Percentiles rank a stretch among this genome's conserved stretches.
Conservation (phyloP, 2,888 invertebrate genomes). For the Hydroisotoma schaefferi region DNA sequence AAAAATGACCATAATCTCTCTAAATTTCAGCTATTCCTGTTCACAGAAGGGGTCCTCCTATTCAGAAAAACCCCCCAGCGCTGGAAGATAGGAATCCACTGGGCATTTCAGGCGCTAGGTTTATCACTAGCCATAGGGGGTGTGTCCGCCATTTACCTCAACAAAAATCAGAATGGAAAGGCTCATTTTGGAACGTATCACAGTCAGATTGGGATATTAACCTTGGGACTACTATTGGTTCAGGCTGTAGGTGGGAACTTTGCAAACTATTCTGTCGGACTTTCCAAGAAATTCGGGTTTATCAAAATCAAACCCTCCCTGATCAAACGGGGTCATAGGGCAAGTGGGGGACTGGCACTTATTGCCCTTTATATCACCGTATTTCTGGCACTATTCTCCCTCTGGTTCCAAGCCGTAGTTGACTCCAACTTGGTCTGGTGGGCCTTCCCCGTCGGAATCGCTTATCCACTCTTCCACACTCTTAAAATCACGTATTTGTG, state of each 20-base stretch:
- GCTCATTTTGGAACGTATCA: constrained; percentile 42
- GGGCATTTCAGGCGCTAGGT: constrained; percentile 28
- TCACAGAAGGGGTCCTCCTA: constrained; percentile 23
- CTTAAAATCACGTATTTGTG: constrained; percentile 5
- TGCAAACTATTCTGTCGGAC: constrained; percentile 32
- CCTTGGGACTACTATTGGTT: constrained; percentile 16
- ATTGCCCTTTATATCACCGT: constrained; percentile 24
- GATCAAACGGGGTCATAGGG: constrained; percentile 36
- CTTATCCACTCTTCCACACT: constrained; percentile 17
- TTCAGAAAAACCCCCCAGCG: constrained; percentile 29
- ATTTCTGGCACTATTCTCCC: constrained; percentile 27
- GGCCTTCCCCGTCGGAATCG: constrained; percentile 8
- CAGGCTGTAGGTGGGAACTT: constrained; percentile 36
- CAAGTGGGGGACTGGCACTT: constrained; percentile 30
- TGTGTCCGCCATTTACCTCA: constrained; percentile 34
- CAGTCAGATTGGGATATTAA: constrained; percentile 32
- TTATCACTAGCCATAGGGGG: constrained; percentile 28
- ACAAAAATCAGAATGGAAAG: constrained; percentile 34
- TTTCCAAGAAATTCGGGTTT: constrained; percentile 20
- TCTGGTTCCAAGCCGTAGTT: constrained; percentile 31
- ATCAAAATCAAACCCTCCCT: constrained; percentile 9
- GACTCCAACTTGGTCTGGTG: constrained; percentile 10
- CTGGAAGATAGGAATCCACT: constrained; percentile 33
- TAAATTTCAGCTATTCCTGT: background rate
- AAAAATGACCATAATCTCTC: no score